Percentiles rank a stretch among this genome's conserved stretches.
Evolutionary conservation across 2,113 vertebrate species (phyloP).

Genomic region (Mastomys coucha): DNA sequence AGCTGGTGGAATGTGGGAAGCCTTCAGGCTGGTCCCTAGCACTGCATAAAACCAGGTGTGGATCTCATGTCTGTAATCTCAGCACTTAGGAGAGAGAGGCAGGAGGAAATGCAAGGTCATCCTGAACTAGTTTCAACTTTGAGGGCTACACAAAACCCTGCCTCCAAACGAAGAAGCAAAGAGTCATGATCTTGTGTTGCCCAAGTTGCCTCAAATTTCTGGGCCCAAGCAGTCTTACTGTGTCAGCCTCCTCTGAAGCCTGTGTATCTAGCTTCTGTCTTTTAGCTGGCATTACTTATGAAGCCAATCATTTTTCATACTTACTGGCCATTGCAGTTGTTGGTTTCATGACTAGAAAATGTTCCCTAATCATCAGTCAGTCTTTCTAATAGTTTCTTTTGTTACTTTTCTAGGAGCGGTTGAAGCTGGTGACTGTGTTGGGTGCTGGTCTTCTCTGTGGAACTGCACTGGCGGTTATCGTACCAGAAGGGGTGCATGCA

Average conservation of each 20-base stretch:
- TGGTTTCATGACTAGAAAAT: constrained; percentile 20
- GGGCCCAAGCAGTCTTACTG: neutral
- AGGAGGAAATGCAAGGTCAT: neutral
- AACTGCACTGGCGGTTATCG: constrained; percentile 97
- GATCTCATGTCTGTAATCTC: neutral
- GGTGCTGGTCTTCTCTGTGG: constrained; percentile 98
- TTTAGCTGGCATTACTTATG: neutral
- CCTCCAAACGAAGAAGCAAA: neutral
- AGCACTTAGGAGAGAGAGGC: neutral
- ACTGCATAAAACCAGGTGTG: neutral
- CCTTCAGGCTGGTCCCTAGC: neutral
- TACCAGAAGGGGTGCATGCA: constrained; percentile 98
- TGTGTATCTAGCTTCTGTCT: neutral
- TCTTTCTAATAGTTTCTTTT: constrained; percentile 65
- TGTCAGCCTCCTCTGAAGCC: neutral
- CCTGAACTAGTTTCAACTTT: neutral
- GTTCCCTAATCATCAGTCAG: constrained; percentile 40
- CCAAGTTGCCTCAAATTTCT: neutral
- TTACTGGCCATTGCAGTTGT: neutral
- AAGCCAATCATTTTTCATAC: constrained; percentile 39
- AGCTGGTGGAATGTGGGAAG: neutral
- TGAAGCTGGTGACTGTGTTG: constrained; percentile 97
- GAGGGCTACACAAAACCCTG: neutral
- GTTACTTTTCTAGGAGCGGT: constrained; percentile 91
- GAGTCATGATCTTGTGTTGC: neutral